Conservation (phyloP, 2,888 invertebrate species). For the Eupithecia pulchellata region DNA sequence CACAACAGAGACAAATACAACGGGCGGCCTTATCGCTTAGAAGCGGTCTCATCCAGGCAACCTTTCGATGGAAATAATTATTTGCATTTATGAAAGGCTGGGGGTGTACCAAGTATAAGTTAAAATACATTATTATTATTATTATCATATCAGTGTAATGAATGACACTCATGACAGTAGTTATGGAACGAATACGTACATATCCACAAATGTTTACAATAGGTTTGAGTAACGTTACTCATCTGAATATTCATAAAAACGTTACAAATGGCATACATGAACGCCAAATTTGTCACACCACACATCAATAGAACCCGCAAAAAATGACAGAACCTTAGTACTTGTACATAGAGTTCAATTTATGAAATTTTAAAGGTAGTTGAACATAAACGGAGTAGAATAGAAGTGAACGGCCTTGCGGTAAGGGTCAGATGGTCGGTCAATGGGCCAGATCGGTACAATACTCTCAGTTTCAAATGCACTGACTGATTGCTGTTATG, state of each 20-base stretch:
- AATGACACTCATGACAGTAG: not conserved
- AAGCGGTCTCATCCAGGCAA: too few relatives aligned
- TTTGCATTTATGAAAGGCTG: too few relatives aligned
- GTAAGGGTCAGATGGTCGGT: constrained; percentile 71
- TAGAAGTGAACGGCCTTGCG: constrained; percentile 71
- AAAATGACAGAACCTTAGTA: constrained; percentile 6
- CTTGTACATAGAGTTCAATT: constrained; percentile 24
- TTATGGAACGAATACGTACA: not conserved
- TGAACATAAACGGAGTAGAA: constrained; percentile 37
- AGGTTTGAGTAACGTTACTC: constrained; percentile 9
- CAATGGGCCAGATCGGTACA: constrained; percentile 69
- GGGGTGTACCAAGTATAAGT: too few relatives aligned
- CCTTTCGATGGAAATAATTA: too few relatives aligned
- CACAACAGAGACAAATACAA: too few relatives aligned
- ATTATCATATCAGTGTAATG: not conserved
- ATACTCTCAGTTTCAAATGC: constrained; percentile 68
- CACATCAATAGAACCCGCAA: constrained; percentile 8
- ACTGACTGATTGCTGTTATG: constrained; percentile 37
- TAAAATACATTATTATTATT: not conserved
- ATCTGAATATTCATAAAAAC: constrained; percentile 19
- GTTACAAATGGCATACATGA: constrained; percentile 16
- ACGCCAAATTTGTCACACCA: constrained; percentile 16
- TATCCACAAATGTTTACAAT: constrained; percentile 10
- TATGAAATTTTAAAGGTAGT: constrained; percentile 22
- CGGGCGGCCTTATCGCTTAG: too few relatives aligned